These are phyloP conservation scores for Gonioctena quinquepunctata DNA, from an alignment of 1,140 invertebrate species.

Conservation along the genomic window DNA sequence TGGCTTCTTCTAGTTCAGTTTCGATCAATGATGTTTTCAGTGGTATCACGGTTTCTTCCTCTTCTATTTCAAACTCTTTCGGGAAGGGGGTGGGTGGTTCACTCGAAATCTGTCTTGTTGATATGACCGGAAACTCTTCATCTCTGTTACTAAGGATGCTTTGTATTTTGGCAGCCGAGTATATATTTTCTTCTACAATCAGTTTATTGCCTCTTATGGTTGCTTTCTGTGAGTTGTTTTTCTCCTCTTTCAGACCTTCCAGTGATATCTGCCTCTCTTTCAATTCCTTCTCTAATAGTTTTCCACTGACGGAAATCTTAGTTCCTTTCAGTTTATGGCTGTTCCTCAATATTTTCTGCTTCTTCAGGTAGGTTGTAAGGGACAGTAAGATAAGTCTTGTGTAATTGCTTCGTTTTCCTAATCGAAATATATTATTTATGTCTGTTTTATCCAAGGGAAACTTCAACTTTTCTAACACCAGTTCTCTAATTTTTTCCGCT, in stretches of 20 bases:
- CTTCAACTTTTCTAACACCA: not conserved
- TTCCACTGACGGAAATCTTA: not conserved
- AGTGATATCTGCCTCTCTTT: not conserved
- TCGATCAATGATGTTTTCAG: not conserved
- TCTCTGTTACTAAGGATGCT: not conserved
- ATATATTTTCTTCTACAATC: no score
- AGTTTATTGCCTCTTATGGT: not conserved
- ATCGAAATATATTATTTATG: not conserved
- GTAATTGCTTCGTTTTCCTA: not conserved
- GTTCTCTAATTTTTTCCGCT: not conserved
- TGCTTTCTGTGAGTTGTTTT: not conserved
- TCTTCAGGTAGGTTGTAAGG: not conserved
- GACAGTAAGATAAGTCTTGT: not conserved
- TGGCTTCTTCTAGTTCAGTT: not conserved
- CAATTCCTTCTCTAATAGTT: not conserved
- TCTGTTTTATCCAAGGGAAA: not conserved
- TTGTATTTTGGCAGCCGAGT: not conserved
- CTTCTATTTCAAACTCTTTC: not conserved
- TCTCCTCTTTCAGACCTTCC: not conserved
- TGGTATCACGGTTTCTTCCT: not conserved
- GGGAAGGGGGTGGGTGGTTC: not conserved
- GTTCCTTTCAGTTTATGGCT: not conserved
- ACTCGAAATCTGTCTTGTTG: not conserved
- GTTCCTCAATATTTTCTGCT: not conserved
- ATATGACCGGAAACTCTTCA: not conserved